Conservation (phyloP, 2,797 vertebrate genomes). For the Thripadectes ignobilis region DNA sequence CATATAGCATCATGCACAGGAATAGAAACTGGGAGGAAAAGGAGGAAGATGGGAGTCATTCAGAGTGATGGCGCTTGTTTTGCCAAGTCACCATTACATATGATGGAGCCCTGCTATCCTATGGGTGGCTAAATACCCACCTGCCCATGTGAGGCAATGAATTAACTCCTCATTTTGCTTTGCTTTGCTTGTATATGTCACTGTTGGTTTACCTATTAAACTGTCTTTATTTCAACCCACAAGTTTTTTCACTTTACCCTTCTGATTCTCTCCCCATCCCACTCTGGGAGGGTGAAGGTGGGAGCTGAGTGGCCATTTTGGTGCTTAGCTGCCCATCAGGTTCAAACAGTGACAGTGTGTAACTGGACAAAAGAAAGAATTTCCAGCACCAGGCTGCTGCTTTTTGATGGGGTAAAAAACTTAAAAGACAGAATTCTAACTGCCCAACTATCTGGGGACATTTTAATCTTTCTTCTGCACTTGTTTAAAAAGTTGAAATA, state of each 20-base stretch:
- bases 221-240: not conserved
- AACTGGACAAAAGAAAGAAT: not conserved
- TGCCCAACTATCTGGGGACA: not conserved
- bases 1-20: not conserved
- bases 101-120: not conserved
- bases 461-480: not conserved
- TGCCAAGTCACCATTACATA: not conserved
- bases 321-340: not conserved
- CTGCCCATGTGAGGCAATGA: not conserved
- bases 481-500: not conserved
- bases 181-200: not conserved
- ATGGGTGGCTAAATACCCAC: not conserved
- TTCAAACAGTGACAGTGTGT: not conserved
- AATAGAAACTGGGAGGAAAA: not conserved
- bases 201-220: not conserved
- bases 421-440: not conserved
- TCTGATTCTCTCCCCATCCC: not conserved
- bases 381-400: not conserved
- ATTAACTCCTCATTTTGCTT: not conserved
- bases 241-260: not conserved
- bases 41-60: not conserved
- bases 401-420: not conserved
- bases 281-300: rapidly evolving
- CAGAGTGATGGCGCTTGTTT: not conserved
- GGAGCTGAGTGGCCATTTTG: not conserved